phyloP scores from a whole-genome alignment of 1,140 invertebrate genomes.

The Catajapyx aquilonaris region DNA sequence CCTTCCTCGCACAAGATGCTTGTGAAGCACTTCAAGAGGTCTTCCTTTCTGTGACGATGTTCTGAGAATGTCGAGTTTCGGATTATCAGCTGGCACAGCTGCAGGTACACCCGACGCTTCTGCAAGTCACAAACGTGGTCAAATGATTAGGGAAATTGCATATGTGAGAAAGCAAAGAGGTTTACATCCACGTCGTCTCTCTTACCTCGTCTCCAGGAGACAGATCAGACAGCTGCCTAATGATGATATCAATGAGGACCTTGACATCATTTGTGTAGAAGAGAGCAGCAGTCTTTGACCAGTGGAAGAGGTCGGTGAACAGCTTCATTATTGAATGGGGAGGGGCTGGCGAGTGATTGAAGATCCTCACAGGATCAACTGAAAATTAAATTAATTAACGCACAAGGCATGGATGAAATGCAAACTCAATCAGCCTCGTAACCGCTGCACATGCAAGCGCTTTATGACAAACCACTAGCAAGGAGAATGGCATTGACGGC shows the following conservation, averaged over 20 bases:
- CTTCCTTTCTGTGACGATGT: slow-evolving; percentile 48
- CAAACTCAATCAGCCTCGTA: no score
- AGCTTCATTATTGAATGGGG: slow-evolving; percentile 73
- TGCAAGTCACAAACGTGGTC: slow-evolving; percentile 20
- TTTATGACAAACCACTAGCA: no score
- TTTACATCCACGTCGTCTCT: no score
- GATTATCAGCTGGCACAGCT: slow-evolving; percentile 49
- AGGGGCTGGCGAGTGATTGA: slow-evolving; percentile 54
- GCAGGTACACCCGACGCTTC: slow-evolving; percentile 48
- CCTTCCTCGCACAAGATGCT: slow-evolving; percentile 64
- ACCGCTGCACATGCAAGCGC: no score
- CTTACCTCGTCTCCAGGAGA: slow-evolving; percentile 64
- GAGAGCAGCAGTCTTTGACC: slow-evolving; percentile 47
- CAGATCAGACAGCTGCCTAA: slow-evolving; percentile 67
- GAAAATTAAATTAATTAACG: no score
- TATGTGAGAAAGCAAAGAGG: no score
- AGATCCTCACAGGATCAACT: slow-evolving; percentile 72
- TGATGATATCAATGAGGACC: slow-evolving; percentile 77
- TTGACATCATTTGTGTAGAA: slow-evolving; percentile 87
- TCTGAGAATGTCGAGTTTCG: slow-evolving; percentile 51
- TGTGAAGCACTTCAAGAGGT: slow-evolving; percentile 57
- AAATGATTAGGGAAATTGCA: no score
- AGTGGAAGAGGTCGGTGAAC: slow-evolving; percentile 60
- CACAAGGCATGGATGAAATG: no score
- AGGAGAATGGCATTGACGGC: no score